These are phyloP conservation scores for Girardinichthys multiradiatus DNA, from an alignment of 2,113 vertebrate species.

Conservation along the genomic window DNA sequence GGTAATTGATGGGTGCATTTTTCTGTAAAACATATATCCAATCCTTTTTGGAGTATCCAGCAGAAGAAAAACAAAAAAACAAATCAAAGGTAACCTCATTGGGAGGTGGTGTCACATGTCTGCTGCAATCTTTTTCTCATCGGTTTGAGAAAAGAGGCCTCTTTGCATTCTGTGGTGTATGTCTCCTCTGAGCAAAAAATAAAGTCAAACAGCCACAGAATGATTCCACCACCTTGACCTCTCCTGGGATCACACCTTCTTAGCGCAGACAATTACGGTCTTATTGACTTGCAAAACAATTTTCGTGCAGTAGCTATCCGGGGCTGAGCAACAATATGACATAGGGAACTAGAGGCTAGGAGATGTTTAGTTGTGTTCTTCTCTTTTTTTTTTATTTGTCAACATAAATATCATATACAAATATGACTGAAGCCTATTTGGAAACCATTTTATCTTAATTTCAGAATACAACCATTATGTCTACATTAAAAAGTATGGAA, in stretches of 20 bases:
- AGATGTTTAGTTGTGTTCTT: slow-evolving; percentile 14
- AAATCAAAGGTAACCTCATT: slow-evolving; percentile 68
- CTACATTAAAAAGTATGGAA: too few relatives aligned
- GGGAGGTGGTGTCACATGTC: slow-evolving; percentile 56
- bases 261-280: slow-evolving; percentile 68
- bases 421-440: too few relatives aligned
- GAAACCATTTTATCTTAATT: too few relatives aligned
- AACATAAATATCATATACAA: background rate
- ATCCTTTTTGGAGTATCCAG: slow-evolving; percentile 38
- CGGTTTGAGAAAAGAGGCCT: slow-evolving; percentile 60
- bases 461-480: too few relatives aligned
- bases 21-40: slow-evolving; percentile 44
- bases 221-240: slow-evolving; percentile 69
- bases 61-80: slow-evolving; percentile 43
- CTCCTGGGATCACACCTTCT: slow-evolving; percentile 54
- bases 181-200: slow-evolving; percentile 59
- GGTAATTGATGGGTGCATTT: slow-evolving; percentile 13
- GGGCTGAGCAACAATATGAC: slow-evolving; percentile 26
- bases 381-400: background rate
- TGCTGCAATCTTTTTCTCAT: slow-evolving; percentile 43
- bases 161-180: slow-evolving; percentile 56
- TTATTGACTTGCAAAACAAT: slow-evolving; percentile 76
- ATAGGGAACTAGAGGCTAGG: slow-evolving; percentile 29
- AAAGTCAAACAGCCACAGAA: slow-evolving; percentile 65
- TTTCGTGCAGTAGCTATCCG: slow-evolving; percentile 25